These are phyloP conservation scores for Perithous albicinctus DNA, from an alignment of 2,888 invertebrate species.

Conservation along the genomic window DNA sequence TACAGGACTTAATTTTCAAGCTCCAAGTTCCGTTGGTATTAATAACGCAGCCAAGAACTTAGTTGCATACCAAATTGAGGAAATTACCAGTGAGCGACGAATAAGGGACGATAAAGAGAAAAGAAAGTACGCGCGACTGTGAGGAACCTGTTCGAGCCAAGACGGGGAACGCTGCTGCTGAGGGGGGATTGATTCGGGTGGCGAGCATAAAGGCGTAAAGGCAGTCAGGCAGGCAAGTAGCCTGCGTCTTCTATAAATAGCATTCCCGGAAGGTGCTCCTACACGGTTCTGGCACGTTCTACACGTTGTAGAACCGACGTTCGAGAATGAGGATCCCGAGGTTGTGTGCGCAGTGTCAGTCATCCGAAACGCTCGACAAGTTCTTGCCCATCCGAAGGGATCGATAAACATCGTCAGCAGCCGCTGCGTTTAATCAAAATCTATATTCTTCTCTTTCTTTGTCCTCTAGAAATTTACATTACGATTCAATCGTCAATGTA, in stretches of 20 bases:
- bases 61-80: too few species aligned
- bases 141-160: conserved; percentile 55
- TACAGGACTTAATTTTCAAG: too few species aligned
- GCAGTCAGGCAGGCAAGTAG: conserved; percentile 68
- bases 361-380: conserved; percentile 6
- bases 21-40: too few species aligned
- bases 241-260: conserved; percentile 79
- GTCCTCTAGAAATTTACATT: too few species aligned
- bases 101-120: neutral
- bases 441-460: too few species aligned
- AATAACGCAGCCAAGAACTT: too few species aligned
- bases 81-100: too few species aligned
- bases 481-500: too few species aligned
- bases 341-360: conserved; percentile 29
- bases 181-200: conserved; percentile 63
- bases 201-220: conserved; percentile 57
- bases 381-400: neutral
- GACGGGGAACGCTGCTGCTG: conserved; percentile 30
- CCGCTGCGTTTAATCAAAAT: too few species aligned
- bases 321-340: conserved; percentile 46
- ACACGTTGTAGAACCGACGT: conserved; percentile 32
- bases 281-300: conserved; percentile 31
- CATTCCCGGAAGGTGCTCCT: conserved; percentile 79
- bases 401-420: neutral
- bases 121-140: too few species aligned